A percentile compares a stretch with the other conserved stretches of the same genome.
These are phyloP conservation scores for Drosophila monieri DNA, from an alignment of 2,888 invertebrate genomes.

Conservation along the genomic window DNA sequence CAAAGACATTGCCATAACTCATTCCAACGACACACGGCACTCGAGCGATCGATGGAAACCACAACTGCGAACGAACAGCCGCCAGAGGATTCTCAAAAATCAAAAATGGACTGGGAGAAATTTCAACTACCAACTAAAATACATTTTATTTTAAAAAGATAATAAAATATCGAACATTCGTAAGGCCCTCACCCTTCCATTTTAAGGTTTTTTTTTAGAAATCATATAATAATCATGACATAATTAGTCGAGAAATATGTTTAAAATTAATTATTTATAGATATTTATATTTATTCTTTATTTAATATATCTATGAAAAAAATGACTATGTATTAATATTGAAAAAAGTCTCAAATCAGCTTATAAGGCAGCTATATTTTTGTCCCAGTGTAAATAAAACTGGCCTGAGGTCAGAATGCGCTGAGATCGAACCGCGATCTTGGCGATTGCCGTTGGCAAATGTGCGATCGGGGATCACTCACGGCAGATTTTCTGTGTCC, in stretches of 20 bases:
- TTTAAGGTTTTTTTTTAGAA: too few species aligned
- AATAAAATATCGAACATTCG: too few species aligned
- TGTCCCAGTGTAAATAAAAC: conserved; percentile 4
- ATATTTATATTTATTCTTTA: neutral
- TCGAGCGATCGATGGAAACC: conserved; percentile 40
- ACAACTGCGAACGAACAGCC: conserved; percentile 13
- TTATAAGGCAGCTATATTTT: neutral
- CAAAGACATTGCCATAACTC: conserved; percentile 61
- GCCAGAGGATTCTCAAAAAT: conserved; percentile 35
- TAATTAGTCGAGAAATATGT: too few species aligned
- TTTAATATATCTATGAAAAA: too few species aligned
- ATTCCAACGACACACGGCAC: conserved; percentile 59
- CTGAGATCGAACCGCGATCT: conserved; percentile 16
- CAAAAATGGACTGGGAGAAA: conserved; percentile 7
- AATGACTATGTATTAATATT: too few species aligned
- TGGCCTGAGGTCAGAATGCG: conserved; percentile 30
- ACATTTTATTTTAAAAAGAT: too few species aligned
- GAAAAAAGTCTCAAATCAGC: too few species aligned
- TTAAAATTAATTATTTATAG: too few species aligned
- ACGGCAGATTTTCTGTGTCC: conserved; percentile 41
- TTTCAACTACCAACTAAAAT: neutral
- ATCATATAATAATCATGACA: too few species aligned
- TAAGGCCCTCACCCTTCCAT: too few species aligned
- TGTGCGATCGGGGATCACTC: conserved; percentile 72
- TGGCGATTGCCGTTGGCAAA: conserved; percentile 49